Conservation (phyloP, 2,113 vertebrate genomes). For the Pongo pygmaeus region DNA sequence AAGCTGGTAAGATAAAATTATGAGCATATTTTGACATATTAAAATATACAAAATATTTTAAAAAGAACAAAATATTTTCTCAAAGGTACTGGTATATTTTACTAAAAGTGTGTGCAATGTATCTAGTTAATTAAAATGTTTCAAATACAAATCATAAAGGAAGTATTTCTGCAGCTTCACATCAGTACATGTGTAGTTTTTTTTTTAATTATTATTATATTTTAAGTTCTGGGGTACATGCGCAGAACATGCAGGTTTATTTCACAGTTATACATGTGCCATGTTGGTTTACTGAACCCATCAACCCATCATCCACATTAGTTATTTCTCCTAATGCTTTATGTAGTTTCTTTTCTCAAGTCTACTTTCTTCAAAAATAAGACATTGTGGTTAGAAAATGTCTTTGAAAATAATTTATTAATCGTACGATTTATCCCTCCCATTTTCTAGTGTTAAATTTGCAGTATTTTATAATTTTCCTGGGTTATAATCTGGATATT, state of each 20-base stretch:
- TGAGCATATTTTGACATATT: background rate
- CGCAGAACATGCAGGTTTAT: too few species aligned
- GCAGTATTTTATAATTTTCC: background rate
- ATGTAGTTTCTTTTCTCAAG: background rate
- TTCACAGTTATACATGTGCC: too few species aligned
- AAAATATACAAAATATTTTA: background rate
- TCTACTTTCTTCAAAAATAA: background rate
- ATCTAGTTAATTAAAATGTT: background rate
- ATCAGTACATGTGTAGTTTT: background rate
- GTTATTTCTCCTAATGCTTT: too few species aligned
- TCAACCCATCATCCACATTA: too few species aligned
- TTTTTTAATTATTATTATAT: background rate
- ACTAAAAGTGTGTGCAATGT: background rate
- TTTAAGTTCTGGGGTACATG: too few species aligned
- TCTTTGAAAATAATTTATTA: background rate
- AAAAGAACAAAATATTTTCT: background rate
- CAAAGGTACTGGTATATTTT: background rate
- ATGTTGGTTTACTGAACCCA: too few species aligned
- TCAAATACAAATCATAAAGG: background rate
- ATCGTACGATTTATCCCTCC: background rate
- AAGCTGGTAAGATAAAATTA: background rate
- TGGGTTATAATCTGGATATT: background rate
- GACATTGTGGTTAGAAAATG: background rate
- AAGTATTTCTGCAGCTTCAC: background rate
- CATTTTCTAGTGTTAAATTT: background rate